Evolutionary conservation across 2,113 vertebrate genomes (phyloP), one percentile per base, ranked within the genome.

Genomic region (Rhadina sibilatrix): DNA sequence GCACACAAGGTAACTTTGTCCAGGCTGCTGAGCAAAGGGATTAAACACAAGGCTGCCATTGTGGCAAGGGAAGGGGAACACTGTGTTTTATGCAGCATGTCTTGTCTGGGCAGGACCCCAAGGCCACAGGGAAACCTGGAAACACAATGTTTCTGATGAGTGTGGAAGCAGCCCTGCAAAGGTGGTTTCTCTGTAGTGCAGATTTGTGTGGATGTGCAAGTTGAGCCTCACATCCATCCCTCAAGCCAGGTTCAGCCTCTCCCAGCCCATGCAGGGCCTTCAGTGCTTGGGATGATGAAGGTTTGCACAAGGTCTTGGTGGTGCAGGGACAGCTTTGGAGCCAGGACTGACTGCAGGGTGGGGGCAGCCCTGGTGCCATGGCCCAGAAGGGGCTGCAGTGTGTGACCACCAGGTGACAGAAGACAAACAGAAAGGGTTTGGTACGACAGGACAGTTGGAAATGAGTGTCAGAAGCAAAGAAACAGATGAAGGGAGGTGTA

Each of bases 1-100:
- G 79, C 93, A 88, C 88, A 96, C 88, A 96, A 95, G 95, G 92
- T 96, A 47, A 97, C 93, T 87, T 75, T 96, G 93, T 97, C 23
- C 94, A 78, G 35, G 82, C 90, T 74, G 82, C 93, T 84, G 96
- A 92, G 92, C 88, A 78, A 35, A 87, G 92, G 86, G 80, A 84
- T 95, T 92, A 69, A 92, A 75, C 86, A 96, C 92, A 92, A 96
- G 83, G 83, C 95, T 96, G 44, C 61, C 38, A 86, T 84, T 96
- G 93, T 95, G 91, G 65, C 28, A 30, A 24, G 77, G 76, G 21
- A 87, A 84, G 63, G 88, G 57, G 90, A 93, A 89, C 3, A 4
- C 33, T 35, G 87, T 17, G 4, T 80, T 92, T 93, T 54, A 38
- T 81, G 69, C 64, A 77, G 85, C 19, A 0, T 74, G 94, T 81